phyloP scores from a whole-genome alignment of 2,113 vertebrate species.

The Chaetorhynchus papuensis region DNA sequence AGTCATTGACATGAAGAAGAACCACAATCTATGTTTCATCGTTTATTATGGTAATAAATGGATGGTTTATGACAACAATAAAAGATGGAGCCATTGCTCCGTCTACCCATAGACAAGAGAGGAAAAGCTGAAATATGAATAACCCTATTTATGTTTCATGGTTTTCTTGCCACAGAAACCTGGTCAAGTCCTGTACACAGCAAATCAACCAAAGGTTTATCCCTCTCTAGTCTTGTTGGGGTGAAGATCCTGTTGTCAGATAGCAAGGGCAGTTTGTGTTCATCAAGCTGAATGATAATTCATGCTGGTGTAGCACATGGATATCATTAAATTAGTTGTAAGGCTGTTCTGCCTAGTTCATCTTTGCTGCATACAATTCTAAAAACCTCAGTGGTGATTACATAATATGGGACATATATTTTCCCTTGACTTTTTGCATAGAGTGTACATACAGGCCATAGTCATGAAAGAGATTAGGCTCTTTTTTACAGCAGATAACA shows the following conservation, averaged over 20 bases:
- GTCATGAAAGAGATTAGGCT: neutral
- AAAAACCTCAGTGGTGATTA: neutral
- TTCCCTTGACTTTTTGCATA: neutral
- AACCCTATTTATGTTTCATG: neutral
- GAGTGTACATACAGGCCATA: neutral
- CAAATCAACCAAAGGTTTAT: neutral
- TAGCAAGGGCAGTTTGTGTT: neutral
- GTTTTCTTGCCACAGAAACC: neutral
- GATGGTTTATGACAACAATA: neutral
- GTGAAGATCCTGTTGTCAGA: neutral
- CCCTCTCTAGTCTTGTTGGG: neutral
- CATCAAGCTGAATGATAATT: neutral
- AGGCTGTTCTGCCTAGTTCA: neutral
- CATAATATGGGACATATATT: neutral
- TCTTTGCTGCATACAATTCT: neutral
- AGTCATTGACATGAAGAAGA: neutral
- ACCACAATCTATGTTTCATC: neutral
- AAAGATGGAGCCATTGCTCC: neutral
- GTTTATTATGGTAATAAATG: neutral
- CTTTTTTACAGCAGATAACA: neutral
- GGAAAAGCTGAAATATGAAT: neutral
- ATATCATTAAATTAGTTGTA: neutral
- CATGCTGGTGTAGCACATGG: neutral
- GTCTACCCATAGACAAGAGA: neutral
- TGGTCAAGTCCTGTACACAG: neutral